Conservation (phyloP, 2,113 vertebrate genomes). For the Tachysurus fulvidraco region DNA sequence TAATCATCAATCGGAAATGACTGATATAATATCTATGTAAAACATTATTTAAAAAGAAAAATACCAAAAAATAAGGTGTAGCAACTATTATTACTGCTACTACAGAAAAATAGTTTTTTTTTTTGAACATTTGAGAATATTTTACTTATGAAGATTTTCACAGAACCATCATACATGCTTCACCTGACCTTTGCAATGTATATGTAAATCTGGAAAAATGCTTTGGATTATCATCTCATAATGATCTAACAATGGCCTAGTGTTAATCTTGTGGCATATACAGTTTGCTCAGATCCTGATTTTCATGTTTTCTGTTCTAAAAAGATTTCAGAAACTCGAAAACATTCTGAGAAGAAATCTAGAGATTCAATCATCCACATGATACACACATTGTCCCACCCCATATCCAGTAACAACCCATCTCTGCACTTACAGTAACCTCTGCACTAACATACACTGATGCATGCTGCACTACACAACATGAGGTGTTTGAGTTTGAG, state of each 20-base stretch:
- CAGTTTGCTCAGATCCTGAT: neutral
- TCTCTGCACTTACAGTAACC: neutral
- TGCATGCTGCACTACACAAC: neutral
- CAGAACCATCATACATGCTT: neutral
- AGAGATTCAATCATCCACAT: neutral
- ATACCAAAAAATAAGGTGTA: too few species aligned
- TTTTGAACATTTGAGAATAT: neutral
- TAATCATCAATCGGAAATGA: neutral
- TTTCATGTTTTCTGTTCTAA: neutral
- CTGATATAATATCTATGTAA: neutral
- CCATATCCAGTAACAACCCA: neutral
- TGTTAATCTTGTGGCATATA: neutral
- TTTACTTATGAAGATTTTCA: neutral
- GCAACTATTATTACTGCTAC: too few species aligned
- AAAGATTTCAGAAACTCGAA: neutral
- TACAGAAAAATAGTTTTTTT: too few species aligned
- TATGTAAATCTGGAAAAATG: neutral
- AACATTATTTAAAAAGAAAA: neutral
- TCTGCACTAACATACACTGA: neutral
- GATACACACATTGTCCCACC: neutral
- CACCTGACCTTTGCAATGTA: neutral
- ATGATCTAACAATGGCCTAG: neutral
- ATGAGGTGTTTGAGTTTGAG: neutral
- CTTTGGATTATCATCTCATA: neutral
- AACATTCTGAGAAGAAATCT: neutral